Conservation (phyloP, 2,888 invertebrate species). For the Erebia ligea region DNA sequence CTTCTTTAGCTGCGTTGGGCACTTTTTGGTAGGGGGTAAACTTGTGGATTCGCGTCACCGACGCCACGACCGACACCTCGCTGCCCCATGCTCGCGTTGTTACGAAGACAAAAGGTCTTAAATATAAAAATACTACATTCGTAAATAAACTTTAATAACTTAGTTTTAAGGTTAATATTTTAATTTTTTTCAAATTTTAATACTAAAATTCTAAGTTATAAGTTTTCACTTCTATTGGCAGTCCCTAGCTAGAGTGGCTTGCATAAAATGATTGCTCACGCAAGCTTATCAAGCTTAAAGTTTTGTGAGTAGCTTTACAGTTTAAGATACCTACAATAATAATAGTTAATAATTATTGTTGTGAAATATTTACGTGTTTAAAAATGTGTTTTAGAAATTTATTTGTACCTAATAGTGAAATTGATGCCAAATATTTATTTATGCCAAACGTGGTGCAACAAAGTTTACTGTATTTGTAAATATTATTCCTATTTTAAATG, state of each 20-base stretch:
- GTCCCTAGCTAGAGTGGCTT: neutral
- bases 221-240: too few relatives aligned
- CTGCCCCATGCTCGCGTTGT: too few relatives aligned
- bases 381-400: conserved; percentile 37
- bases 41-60: too few relatives aligned
- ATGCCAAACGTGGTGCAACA: conserved; percentile 24
- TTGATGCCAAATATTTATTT: conserved; percentile 27
- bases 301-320: conserved; percentile 1
- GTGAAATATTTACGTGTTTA: conserved; percentile 37
- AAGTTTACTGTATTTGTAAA: conserved; percentile 36
- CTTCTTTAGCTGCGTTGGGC: neutral
- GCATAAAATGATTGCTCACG: neutral
- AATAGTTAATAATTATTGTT: conserved; percentile 32
- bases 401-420: conserved; percentile 23
- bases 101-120: too few relatives aligned
- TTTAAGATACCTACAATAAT: conserved; percentile 39
- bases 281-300: neutral
- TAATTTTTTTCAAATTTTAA: too few relatives aligned
- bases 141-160: too few relatives aligned
- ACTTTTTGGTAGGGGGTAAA: too few relatives aligned
- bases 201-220: too few relatives aligned
- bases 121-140: too few relatives aligned
- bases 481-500: conserved; percentile 32
- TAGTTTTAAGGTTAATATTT: too few relatives aligned
- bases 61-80: too few relatives aligned